Percentiles rank a stretch among this genome's conserved stretches.
phyloP scores from a whole-genome alignment of 2,113 vertebrate species.

The Choloepus hoffmanni region DNA sequence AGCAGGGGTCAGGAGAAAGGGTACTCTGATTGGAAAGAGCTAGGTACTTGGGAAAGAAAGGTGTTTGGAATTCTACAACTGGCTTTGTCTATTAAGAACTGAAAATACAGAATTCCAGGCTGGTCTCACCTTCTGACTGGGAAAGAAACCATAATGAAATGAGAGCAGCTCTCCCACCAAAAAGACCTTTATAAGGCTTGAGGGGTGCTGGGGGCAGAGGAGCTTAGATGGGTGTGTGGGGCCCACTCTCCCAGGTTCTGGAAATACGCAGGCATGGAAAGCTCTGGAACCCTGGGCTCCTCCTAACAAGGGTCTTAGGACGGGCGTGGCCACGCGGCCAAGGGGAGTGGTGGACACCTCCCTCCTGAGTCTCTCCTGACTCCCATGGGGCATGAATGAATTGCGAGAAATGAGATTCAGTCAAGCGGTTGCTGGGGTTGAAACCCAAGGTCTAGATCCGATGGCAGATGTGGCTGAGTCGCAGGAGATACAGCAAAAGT shows the following conservation, averaged over 20 bases:
- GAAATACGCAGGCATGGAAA: background rate
- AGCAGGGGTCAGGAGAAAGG: too few relatives aligned
- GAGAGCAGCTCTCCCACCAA: background rate
- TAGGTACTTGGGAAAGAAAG: background rate
- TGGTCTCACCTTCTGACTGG: background rate
- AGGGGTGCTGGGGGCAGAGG: background rate
- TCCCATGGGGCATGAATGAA: background rate
- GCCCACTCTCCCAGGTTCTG: background rate
- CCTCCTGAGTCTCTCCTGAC: background rate
- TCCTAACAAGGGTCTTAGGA: background rate
- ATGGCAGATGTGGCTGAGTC: background rate
- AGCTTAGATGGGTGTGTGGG: background rate
- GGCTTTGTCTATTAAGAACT: background rate
- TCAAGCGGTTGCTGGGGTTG: background rate
- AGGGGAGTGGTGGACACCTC: too few relatives aligned
- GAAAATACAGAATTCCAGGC: background rate
- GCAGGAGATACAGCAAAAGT: too few relatives aligned
- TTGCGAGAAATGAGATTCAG: background rate
- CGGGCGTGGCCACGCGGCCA: background rate
- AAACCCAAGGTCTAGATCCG: background rate
- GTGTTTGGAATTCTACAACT: background rate
- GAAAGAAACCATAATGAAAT: background rate
- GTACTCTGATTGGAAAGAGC: background rate
- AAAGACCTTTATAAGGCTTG: too few relatives aligned
- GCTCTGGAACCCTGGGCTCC: background rate